phyloP scores from a whole-genome alignment of 2,113 vertebrate genomes.

The Spheniscus mendiculus region DNA sequence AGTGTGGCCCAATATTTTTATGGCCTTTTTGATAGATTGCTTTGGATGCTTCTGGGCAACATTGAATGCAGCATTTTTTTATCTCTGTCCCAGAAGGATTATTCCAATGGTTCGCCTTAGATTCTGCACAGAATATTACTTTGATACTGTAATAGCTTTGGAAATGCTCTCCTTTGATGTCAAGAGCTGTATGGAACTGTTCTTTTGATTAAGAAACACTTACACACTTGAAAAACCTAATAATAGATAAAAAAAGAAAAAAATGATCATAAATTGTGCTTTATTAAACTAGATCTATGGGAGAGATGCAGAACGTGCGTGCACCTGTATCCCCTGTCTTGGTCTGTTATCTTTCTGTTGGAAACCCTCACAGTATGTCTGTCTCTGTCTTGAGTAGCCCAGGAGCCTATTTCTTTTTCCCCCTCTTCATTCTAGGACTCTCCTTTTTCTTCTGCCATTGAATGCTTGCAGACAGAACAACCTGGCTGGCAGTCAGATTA shows the following conservation, averaged over 20 bases:
- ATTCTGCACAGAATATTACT: constrained; percentile 73
- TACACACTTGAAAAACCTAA: constrained; percentile 64
- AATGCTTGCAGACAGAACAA: neutral
- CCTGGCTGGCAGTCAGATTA: neutral
- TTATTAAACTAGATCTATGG: constrained; percentile 51
- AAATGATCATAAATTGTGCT: constrained; percentile 54
- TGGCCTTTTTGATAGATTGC: constrained; percentile 70
- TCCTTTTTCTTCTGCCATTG: neutral
- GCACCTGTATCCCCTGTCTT: constrained; percentile 33
- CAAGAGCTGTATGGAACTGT: constrained; percentile 53
- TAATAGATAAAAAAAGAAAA: constrained; percentile 51
- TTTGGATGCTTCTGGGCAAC: constrained; percentile 53
- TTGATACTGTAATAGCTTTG: constrained; percentile 76
- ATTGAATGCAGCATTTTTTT: constrained; percentile 60
- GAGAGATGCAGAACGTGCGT: constrained; percentile 43
- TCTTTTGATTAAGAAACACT: constrained; percentile 78
- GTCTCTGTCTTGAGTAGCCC: neutral
- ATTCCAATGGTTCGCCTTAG: constrained; percentile 74
- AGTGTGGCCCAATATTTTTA: constrained; percentile 62
- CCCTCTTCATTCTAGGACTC: neutral
- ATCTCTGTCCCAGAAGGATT: constrained; percentile 70
- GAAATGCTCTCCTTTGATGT: constrained; percentile 74
- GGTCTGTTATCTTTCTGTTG: constrained; percentile 52
- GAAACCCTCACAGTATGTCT: constrained; percentile 22
- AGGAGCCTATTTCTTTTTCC: neutral